phyloP scores from a whole-genome alignment of 2,113 vertebrate species.

The Gnathochromis pfefferi region DNA sequence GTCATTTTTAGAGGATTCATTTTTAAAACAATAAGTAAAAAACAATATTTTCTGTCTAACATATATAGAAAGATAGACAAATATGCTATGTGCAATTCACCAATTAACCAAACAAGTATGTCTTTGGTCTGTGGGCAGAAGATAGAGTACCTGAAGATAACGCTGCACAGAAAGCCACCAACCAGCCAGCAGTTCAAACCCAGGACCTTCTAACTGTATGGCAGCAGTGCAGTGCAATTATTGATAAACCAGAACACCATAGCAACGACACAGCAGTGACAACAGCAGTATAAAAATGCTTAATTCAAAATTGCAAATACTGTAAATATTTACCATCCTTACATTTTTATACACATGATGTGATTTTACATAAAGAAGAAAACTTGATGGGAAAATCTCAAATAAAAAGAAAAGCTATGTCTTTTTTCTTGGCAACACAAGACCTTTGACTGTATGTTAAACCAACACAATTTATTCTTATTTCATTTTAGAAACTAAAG shows the following conservation, averaged over 20 bases:
- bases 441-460: background rate
- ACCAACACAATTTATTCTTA: conserved; percentile 11
- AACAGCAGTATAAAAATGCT: background rate
- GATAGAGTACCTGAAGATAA: background rate
- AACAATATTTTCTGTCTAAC: background rate
- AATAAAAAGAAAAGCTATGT: background rate
- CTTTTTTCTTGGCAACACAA: background rate
- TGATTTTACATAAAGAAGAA: background rate
- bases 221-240: background rate
- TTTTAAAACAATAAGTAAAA: background rate
- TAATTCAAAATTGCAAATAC: background rate
- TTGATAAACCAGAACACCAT: background rate
- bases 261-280: background rate
- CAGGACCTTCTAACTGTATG: background rate
- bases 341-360: background rate
- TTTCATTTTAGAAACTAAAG: conserved; percentile 11
- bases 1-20: background rate
- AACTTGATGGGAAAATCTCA: background rate
- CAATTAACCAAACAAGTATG: background rate
- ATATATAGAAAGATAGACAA: background rate
- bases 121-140: background rate
- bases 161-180: background rate
- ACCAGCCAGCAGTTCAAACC: background rate
- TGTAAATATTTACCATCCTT: background rate
- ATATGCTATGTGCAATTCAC: background rate